Conservation (phyloP, 2,113 vertebrate genomes). For the Recurvirostra avosetta region DNA sequence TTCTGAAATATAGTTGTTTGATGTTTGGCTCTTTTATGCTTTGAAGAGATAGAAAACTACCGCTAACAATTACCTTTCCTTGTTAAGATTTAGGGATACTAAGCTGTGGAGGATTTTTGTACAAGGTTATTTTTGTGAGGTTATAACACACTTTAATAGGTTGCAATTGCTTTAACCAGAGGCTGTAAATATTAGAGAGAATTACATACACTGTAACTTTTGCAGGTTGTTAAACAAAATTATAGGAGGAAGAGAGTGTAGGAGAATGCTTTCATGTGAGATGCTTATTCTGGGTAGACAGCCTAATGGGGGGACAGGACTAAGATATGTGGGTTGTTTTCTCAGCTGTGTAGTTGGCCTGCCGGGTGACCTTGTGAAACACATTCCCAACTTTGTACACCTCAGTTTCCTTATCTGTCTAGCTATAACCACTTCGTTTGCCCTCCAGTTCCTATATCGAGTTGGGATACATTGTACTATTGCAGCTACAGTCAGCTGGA, state of each 20-base stretch:
- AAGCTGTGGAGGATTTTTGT: neutral
- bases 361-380: constrained; percentile 1
- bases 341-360: neutral
- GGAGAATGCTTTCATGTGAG: neutral
- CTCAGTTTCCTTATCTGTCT: neutral
- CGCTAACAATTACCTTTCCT: neutral
- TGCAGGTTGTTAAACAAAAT: constrained; percentile 36
- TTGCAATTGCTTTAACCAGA: constrained; percentile 48
- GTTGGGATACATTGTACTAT: neutral
- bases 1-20: neutral
- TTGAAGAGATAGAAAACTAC: neutral
- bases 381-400: neutral
- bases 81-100: constrained; percentile 13
- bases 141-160: constrained; percentile 39
- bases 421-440: neutral
- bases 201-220: neutral
- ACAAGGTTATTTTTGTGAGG: constrained; percentile 43
- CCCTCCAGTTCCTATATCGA: neutral
- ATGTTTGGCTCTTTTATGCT: neutral
- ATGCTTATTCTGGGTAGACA: neutral
- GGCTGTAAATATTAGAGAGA: constrained; percentile 45
- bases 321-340: neutral
- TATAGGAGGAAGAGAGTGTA: neutral
- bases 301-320: neutral
- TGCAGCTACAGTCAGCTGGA: neutral